Base-by-base conservation (phyloP, 2,113 vertebrate species). In the Holacanthus passer region DNA sequence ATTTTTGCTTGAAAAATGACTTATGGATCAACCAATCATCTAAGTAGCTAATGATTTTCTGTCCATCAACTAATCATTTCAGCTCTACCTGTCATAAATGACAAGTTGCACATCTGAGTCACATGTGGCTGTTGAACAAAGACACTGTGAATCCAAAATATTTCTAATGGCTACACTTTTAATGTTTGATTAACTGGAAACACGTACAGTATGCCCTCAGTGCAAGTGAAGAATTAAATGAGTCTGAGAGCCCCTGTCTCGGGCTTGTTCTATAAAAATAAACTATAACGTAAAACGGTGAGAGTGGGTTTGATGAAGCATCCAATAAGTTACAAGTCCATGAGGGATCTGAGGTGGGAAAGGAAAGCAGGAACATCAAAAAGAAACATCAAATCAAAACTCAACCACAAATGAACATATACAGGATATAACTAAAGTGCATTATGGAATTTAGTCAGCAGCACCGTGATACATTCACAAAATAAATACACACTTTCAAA, bases 391-490 rank as follows among this genome's bases (percentile, higher is more conserved):
- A 78, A 83, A 77, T 74, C 13, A 72, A 82, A 87, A 88, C 77
- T 83, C 85, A 81, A 94, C 91, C 92, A 87, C 85, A 91, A 90
- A 87, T 89, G 90, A 93, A 94, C 87, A 85, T 86, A 70, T 84
- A 88, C 80, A 92, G 74, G 86, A 89, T 89, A 73, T 69, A 84
- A 86, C 84, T 97, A 99, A 98, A 98, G 97, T 98, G 97, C 97
- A 97, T 96, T 96, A 96, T 96, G 95, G 85, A 94, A 96, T 91
- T 93, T 87, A 95, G 94, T 97, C 97, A 98, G 97, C 97, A 99
- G 97, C 97, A 97, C 96, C 94, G 91, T 94, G 94, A 97, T 97
- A 97, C 81, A 96, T 97, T 98, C 96, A 97, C 95, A 97, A 97
- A 98, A 97, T 98, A 98, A 98, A 98, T 98, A 98, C 90, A 97